Evolutionary conservation across 2,888 invertebrate species (phyloP).

Genomic region (Argyra leucocephala): DNA sequence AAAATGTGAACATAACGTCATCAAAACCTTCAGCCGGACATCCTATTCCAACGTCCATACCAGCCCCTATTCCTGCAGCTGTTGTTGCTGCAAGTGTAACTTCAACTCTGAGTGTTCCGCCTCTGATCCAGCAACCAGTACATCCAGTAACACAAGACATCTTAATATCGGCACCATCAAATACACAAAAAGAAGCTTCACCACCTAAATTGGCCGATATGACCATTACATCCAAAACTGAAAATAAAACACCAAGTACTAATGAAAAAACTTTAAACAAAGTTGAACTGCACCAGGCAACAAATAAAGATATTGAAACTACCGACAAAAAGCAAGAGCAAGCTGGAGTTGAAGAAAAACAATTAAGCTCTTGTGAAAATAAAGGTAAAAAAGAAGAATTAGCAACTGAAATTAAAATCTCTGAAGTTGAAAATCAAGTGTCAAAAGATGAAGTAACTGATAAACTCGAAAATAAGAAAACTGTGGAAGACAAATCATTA

Average conservation of each 20-base stretch:
- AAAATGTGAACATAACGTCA: background rate
- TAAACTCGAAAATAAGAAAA: no score
- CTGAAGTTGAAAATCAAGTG: conserved; percentile 5
- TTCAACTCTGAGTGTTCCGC: conserved; percentile 27
- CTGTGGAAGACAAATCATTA: no score
- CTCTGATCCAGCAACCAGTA: conserved; percentile 27
- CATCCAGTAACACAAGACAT: background rate
- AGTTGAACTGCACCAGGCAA: background rate
- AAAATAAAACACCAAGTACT: background rate
- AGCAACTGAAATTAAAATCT: conserved; percentile 9
- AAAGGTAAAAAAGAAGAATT: conserved; percentile 11
- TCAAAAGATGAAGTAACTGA: no score
- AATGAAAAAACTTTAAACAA: background rate
- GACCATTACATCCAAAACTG: background rate
- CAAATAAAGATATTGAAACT: background rate
- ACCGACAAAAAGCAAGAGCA: background rate
- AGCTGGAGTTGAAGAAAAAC: background rate
- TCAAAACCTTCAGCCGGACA: background rate
- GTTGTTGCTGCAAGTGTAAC: conserved; percentile 34
- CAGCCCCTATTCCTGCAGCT: conserved; percentile 38
- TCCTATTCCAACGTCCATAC: conserved; percentile 5
- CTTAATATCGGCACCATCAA: conserved; percentile 27
- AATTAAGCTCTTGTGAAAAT: background rate
- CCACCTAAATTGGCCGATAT: conserved; percentile 39
- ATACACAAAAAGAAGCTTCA: conserved; percentile 29